Evolutionary conservation across 37 sponge, comb jelly and placozoan species (phyloP).

Genomic region (Corticium candelabrum): DNA sequence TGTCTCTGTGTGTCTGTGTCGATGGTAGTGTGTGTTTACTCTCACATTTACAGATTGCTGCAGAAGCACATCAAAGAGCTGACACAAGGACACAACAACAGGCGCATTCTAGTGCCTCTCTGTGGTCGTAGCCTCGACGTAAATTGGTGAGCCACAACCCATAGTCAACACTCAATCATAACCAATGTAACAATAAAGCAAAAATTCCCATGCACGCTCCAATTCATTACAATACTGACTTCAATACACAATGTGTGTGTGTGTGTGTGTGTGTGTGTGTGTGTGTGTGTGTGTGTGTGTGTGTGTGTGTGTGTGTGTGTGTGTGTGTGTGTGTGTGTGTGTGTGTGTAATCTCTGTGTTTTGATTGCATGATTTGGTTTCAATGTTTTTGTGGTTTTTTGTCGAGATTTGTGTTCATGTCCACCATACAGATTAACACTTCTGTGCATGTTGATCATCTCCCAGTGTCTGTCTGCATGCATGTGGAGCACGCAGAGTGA

Average conservation of each 20-base stretch:
- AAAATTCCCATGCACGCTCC: not conserved
- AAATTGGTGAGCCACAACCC: not conserved
- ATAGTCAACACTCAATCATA: too few relatives aligned
- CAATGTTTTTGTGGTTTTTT: too few relatives aligned
- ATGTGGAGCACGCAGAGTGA: too few relatives aligned
- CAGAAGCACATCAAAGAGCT: not conserved
- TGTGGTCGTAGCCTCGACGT: not conserved
- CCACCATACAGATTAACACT: too few relatives aligned
- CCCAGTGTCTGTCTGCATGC: too few relatives aligned
- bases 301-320: slow-evolving; percentile 1
- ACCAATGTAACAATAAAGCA: too few relatives aligned
- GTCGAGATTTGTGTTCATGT: too few relatives aligned
- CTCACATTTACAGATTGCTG: not conserved
- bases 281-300: slow-evolving; percentile 10
- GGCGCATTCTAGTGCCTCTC: not conserved
- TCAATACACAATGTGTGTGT: not conserved
- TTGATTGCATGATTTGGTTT: too few relatives aligned
- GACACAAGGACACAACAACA: not conserved
- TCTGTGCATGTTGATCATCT: too few relatives aligned
- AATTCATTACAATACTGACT: not conserved
- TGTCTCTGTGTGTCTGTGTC: too few relatives aligned
- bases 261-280: slow-evolving; percentile 5
- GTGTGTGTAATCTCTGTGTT: too few relatives aligned
- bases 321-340: not conserved
- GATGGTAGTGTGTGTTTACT: too few relatives aligned